These are phyloP conservation scores for Coleophora deauratella DNA, from an alignment of 2,888 invertebrate species.

Conservation along the genomic window DNA sequence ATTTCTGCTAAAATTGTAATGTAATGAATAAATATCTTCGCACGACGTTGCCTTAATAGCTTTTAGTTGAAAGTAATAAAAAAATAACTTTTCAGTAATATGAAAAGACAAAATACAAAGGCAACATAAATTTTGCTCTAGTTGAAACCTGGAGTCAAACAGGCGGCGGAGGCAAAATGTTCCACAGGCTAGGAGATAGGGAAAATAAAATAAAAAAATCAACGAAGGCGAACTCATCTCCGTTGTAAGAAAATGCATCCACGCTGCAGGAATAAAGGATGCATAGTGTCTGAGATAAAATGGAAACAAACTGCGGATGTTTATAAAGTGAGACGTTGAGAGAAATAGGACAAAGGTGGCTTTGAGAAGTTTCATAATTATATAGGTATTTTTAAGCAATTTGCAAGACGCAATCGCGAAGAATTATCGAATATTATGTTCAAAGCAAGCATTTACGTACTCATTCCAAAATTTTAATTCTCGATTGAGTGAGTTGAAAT, in stretches of 20 bases:
- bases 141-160: slow-evolving; percentile 5
- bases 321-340: no score
- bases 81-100: background rate
- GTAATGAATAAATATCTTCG: no score
- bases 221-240: slow-evolving; percentile 12
- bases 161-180: slow-evolving; percentile 1
- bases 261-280: slow-evolving; percentile 15
- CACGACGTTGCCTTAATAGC: background rate
- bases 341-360: no score
- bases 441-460: no score
- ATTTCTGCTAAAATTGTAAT: background rate
- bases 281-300: slow-evolving; percentile 14
- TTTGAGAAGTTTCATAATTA: no score
- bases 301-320: slow-evolving; percentile 6
- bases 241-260: slow-evolving; percentile 17
- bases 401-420: no score
- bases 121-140: background rate
- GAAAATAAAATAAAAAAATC: slow-evolving; percentile 8
- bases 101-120: background rate
- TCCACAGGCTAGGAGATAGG: slow-evolving; percentile 5
- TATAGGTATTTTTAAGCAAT: no score
- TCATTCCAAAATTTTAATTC: no score
- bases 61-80: background rate
- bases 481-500: no score
- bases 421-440: no score